A percentile compares a stretch with the other conserved stretches of the same genome.
phyloP scores from a whole-genome alignment of 2,113 vertebrate genomes.

The Leucopternis melanops region DNA sequence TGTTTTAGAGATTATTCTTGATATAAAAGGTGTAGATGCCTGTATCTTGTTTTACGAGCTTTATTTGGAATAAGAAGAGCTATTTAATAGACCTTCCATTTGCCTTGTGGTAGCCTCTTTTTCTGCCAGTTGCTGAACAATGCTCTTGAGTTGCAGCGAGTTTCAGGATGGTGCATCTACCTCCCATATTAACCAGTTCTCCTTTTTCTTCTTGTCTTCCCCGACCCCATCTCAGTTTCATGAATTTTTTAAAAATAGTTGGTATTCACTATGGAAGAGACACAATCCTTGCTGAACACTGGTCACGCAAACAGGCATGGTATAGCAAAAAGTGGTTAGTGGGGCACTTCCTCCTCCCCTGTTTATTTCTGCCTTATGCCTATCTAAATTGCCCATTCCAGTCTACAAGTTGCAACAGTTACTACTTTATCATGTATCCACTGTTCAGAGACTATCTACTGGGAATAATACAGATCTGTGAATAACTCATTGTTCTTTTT shows the following conservation, averaged over 20 bases:
- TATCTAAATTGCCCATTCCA: background rate
- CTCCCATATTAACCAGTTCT: background rate
- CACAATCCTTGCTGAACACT: background rate
- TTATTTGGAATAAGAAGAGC: background rate
- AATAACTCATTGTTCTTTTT: background rate
- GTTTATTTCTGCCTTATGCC: background rate
- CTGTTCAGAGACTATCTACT: background rate
- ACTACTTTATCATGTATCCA: background rate
- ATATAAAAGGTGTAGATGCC: background rate
- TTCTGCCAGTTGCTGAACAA: background rate
- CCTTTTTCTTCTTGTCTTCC: background rate
- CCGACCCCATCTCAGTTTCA: background rate
- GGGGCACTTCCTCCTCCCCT: background rate
- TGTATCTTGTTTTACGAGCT: background rate
- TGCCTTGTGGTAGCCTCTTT: background rate
- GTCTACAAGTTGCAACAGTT: background rate
- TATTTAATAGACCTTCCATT: background rate
- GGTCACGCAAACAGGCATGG: background rate
- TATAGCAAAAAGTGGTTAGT: background rate
- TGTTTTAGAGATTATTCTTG: background rate
- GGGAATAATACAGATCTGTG: background rate
- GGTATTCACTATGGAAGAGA: background rate
- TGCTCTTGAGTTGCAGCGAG: background rate
- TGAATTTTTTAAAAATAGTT: background rate
- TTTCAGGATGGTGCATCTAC: background rate